These are phyloP conservation scores for Melipona bicolor DNA, from an alignment of 2,888 invertebrate genomes.

Conservation along the genomic window DNA sequence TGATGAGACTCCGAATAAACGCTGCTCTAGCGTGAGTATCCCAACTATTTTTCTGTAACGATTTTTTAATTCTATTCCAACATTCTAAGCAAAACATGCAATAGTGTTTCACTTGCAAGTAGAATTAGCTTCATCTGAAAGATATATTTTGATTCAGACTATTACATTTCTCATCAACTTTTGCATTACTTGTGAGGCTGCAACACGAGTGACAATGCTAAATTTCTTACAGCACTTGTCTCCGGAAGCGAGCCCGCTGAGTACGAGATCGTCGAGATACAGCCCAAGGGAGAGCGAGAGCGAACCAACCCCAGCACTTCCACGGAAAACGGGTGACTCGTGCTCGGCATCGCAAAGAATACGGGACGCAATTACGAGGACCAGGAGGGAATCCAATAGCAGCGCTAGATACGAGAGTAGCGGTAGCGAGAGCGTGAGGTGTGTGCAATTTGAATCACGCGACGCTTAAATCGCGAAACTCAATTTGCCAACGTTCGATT, in stretches of 20 bases:
- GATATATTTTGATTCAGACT: too few relatives aligned
- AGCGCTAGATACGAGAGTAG: conserved; percentile 82
- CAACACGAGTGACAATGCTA: not conserved
- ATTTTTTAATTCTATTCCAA: not conserved
- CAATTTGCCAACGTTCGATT: not conserved
- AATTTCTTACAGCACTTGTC: conserved; percentile 78
- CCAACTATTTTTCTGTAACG: not conserved
- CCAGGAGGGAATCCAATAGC: conserved; percentile 82
- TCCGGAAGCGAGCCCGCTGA: conserved; percentile 82
- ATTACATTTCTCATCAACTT: not conserved
- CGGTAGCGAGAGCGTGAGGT: conserved; percentile 82
- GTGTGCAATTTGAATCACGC: conserved; percentile 26
- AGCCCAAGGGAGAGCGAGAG: conserved; percentile 83
- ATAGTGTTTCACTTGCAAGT: too few relatives aligned
- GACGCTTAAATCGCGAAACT: not conserved
- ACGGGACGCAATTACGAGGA: conserved; percentile 82
- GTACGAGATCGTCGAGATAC: conserved; percentile 82
- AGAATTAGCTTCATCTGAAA: too few relatives aligned
- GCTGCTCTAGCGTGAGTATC: conserved; percentile 80
- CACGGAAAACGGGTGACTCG: conserved; percentile 80
- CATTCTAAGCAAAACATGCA: not conserved
- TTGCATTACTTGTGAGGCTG: not conserved
- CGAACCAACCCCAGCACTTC: conserved; percentile 82
- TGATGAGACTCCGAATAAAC: conserved; percentile 79
- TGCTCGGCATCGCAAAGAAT: conserved; percentile 82